Evolutionary conservation across 2,113 vertebrate species (phyloP).

Genomic region (Arothron firmamentum): DNA sequence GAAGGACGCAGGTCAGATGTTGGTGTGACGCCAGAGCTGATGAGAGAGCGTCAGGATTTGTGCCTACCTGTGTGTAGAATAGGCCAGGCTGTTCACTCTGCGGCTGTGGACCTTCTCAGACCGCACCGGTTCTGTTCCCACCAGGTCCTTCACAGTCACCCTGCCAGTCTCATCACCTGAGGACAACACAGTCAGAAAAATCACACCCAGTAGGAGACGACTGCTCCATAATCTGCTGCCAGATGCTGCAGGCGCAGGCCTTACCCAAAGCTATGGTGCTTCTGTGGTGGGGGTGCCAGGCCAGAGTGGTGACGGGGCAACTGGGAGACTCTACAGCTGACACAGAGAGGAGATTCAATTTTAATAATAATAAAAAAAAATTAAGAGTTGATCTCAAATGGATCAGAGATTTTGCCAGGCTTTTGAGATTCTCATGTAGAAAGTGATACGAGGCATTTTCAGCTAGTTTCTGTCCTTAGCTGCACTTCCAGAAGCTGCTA

Average conservation of each 20-base stretch:
- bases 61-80: slow-evolving; percentile 85
- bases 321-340: slow-evolving; percentile 75
- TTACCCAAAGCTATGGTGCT: slow-evolving; percentile 88
- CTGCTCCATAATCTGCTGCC: neutral
- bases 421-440: neutral
- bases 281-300: slow-evolving; percentile 88
- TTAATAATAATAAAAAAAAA: neutral
- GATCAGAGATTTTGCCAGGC: no score
- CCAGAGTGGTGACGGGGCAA: slow-evolving; percentile 80
- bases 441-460: neutral
- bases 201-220: neutral
- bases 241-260: neutral
- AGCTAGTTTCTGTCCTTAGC: neutral
- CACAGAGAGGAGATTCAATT: neutral
- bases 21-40: neutral
- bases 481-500: neutral
- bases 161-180: slow-evolving; percentile 87
- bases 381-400: neutral
- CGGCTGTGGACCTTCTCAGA: slow-evolving; percentile 76
- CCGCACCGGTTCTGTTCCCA: slow-evolving; percentile 68
- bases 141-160: slow-evolving; percentile 82
- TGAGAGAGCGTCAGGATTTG: neutral
- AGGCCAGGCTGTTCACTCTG: slow-evolving; percentile 79
- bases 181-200: slow-evolving; percentile 4
- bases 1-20: neutral